Evolutionary conservation across 2,888 invertebrate species (phyloP).

Genomic region (Aphodius granarius): DNA sequence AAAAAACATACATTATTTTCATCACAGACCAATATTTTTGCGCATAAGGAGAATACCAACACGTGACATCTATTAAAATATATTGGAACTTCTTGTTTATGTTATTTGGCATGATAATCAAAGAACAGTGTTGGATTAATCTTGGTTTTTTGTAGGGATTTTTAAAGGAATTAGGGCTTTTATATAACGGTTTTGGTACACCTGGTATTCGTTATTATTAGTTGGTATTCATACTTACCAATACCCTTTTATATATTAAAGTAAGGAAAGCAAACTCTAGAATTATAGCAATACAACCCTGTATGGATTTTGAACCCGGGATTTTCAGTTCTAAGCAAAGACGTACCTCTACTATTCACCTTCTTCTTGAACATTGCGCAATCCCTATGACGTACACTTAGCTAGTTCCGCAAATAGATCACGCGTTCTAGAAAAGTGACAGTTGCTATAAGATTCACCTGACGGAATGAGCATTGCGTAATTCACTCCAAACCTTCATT

Average conservation of each 20-base stretch:
- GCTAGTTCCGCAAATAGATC: slow-evolving; percentile 14
- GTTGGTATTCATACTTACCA: too few relatives aligned
- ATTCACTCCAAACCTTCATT: slow-evolving; percentile 3
- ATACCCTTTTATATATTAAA: not conserved
- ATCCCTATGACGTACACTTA: not conserved
- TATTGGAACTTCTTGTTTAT: not conserved
- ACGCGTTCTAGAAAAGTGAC: slow-evolving; percentile 26
- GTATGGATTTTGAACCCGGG: not conserved
- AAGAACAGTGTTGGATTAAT: not conserved
- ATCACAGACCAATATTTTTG: not conserved
- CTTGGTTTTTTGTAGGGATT: not conserved
- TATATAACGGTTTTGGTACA: too few relatives aligned
- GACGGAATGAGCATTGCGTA: slow-evolving; percentile 19
- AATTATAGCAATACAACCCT: not conserved
- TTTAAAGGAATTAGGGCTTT: not conserved
- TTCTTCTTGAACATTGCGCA: not conserved
- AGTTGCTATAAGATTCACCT: slow-evolving; percentile 18
- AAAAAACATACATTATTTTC: too few relatives aligned
- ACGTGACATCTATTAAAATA: not conserved
- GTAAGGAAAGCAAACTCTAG: not conserved
- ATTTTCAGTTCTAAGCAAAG: not conserved
- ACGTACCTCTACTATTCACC: not conserved
- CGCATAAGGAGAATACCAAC: not conserved
- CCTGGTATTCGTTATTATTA: too few relatives aligned
- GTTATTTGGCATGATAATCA: not conserved